Base-by-base conservation (phyloP, 1,140 invertebrate species). In the Diorhabda sublineata region DNA sequence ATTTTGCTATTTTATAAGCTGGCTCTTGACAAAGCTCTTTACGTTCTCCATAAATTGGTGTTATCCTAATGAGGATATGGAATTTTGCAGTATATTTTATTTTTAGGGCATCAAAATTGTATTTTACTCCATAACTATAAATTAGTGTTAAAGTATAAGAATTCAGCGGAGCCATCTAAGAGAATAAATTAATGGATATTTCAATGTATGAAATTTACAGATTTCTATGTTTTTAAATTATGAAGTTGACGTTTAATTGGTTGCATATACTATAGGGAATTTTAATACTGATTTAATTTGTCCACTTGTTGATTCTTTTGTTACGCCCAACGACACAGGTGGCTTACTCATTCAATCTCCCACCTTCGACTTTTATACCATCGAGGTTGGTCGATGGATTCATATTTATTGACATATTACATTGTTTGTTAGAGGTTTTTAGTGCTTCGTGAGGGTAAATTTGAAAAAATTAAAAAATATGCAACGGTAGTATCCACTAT, bases 221-320 rank as follows among this genome's bases (percentile, higher is more conserved):
- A 26, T 26, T 26, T 26, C 26, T 26, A 1, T 26, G 26, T 26
- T 26, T 26, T 26, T 26, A 26, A 26, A 26, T 26, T 26, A 26
- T 26, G 26, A 26, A 26, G 26, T 26, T 26, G 2, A 66, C 56
- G 64, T 47, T 42, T 58, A 66, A 6, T n/a, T 6, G 45, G 45
- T 57, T 66, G 56, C 11, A 66, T 58, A 66, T 58, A 66, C 47
- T 66, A 66, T 66, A 26, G 26, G 26, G 26, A 26, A 26, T 26
- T 26, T 26, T 26, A 52, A 2, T 0, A 8, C n/a, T 8, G 47
- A 52, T 52, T 3, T 52, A 52, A 52, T 4, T 52, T 4, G 6
- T 6, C 47, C 47, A 52, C 47, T 52, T 52, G 47, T 52, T 52
- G 47, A 6, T 52, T 6, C n/a, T 52, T 52, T 52, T 52, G 47